A percentile compares a stretch with the other conserved stretches of the same genome.
Conservation (phyloP, 2,113 vertebrate species). For the Cottus gobio region DNA sequence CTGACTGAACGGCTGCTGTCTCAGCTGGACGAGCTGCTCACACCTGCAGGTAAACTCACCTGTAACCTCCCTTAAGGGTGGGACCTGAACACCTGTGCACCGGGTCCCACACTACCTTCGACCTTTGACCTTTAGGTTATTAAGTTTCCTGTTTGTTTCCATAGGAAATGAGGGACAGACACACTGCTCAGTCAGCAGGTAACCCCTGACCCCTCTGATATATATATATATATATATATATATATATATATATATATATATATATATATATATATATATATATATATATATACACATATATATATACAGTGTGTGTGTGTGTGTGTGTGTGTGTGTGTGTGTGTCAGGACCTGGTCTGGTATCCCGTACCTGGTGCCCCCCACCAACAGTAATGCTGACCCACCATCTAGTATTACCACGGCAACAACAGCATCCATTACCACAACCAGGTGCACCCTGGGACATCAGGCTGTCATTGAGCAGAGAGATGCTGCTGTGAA, state of each 20-base stretch:
- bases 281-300: too few species aligned
- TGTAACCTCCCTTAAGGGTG: background rate
- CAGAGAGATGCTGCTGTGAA: conserved; percentile 58
- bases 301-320: too few species aligned
- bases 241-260: too few species aligned
- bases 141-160: conserved; percentile 13
- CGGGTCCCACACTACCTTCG: background rate
- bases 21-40: conserved; percentile 38
- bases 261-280: too few species aligned
- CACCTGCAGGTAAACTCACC: conserved; percentile 42
- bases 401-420: background rate
- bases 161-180: conserved; percentile 16
- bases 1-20: conserved; percentile 61
- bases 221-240: too few species aligned
- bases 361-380: background rate
- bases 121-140: background rate
- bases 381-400: background rate
- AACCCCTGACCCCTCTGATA: too few species aligned
- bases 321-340: conserved; percentile 17
- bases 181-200: conserved; percentile 37
- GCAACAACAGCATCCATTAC: conserved; percentile 33
- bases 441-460: conserved; percentile 41
- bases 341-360: conserved; percentile 48
- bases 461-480: conserved; percentile 47
- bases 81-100: background rate